phyloP scores from a whole-genome alignment of 53 echinoderm and acorn worm species.

The Temnopleurus reevesii region DNA sequence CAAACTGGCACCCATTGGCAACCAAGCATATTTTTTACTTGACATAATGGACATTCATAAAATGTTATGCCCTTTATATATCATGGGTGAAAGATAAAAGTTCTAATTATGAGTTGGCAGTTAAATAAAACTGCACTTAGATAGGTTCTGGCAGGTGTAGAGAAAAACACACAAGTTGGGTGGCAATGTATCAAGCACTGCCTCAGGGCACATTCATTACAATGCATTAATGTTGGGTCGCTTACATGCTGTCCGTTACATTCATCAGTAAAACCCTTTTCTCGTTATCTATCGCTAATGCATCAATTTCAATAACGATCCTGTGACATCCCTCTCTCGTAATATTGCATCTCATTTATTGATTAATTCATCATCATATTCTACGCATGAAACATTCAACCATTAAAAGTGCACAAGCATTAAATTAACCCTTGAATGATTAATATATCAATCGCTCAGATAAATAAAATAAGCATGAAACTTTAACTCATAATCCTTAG shows the following conservation, averaged over 20 bases:
- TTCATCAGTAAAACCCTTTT: not conserved
- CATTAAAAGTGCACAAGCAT: not conserved
- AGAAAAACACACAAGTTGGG: no score
- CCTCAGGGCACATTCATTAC: not conserved
- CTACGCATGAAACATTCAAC: not conserved
- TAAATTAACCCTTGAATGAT: conserved; percentile 3
- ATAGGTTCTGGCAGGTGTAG: no score
- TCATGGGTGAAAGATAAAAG: no score
- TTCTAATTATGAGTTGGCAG: no score
- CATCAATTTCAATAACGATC: not conserved
- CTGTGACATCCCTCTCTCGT: not conserved
- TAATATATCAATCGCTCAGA: not conserved
- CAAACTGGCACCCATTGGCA: no score
- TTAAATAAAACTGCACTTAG: no score
- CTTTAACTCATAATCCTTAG: not conserved
- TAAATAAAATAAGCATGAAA: not conserved
- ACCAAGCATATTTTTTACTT: no score
- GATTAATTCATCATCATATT: no score
- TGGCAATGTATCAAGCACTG: no score
- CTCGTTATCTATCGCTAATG: not conserved
- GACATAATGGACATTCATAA: no score
- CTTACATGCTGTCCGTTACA: not conserved
- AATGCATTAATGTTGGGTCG: not conserved
- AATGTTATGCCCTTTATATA: no score
- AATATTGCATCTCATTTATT: not conserved